Conservation (phyloP, 2,888 invertebrate species). For the Phortica okadai region DNA sequence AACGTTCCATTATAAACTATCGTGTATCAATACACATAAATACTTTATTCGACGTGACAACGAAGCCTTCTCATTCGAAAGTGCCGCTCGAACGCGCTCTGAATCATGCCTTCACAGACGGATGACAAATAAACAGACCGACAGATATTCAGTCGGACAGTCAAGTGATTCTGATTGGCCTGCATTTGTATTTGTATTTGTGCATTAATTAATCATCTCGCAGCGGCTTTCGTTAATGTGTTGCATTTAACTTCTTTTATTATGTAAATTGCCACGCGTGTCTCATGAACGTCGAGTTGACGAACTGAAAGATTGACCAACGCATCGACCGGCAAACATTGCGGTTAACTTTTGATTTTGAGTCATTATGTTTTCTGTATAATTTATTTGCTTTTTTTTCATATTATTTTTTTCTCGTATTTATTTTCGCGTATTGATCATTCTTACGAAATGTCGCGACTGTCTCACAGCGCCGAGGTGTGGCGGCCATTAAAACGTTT, state of each 20-base stretch:
- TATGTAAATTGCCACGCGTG: conserved; percentile 52
- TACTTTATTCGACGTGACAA: conserved; percentile 12
- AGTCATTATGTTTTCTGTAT: background rate
- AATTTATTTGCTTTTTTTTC: background rate
- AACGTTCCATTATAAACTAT: conserved; percentile 17
- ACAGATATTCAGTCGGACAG: conserved; percentile 4
- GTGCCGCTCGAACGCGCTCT: conserved; percentile 7
- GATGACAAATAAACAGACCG: background rate
- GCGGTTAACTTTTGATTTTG: background rate
- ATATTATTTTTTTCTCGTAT: background rate
- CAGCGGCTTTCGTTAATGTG: conserved; percentile 46
- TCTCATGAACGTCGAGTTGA: background rate
- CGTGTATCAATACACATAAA: background rate
- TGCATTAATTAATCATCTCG: conserved; percentile 38
- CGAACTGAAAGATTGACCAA: conserved; percentile 13
- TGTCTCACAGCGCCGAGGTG: background rate
- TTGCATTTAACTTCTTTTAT: conserved; percentile 52
- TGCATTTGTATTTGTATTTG: conserved; percentile 1
- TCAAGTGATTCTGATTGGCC: background rate
- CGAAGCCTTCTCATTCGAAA: conserved; percentile 17
- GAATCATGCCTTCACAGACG: background rate
- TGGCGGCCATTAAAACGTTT: conserved; percentile 17
- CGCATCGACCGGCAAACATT: background rate
- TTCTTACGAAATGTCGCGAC: background rate
- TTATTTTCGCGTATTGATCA: background rate